Evolutionary conservation across 2,888 invertebrate species (phyloP).

Genomic region (Dione vanillae): DNA sequence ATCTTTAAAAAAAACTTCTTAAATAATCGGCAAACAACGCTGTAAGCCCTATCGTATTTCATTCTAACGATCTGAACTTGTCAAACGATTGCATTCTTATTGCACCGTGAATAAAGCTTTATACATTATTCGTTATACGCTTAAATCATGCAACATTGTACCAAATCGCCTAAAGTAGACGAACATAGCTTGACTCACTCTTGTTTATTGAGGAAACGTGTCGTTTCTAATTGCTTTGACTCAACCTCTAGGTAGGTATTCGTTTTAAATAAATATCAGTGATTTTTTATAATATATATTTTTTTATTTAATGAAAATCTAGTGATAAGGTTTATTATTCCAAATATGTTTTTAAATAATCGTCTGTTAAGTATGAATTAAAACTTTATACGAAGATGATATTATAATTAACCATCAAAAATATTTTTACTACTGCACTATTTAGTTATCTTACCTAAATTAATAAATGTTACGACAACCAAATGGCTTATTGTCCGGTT

Average conservation of each 20-base stretch:
- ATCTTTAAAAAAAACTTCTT: no score
- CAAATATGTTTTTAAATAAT: no score
- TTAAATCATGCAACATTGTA: slow-evolving; percentile 29
- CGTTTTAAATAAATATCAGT: background rate
- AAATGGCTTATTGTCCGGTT: no score
- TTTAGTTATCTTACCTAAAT: no score
- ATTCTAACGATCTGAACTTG: slow-evolving; percentile 1
- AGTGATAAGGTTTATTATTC: no score
- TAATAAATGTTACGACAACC: no score
- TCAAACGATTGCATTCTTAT: slow-evolving; percentile 19
- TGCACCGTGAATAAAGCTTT: slow-evolving; percentile 1
- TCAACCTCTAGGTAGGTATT: slow-evolving; percentile 13
- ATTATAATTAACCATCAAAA: no score
- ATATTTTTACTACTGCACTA: no score
- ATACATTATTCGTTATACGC: slow-evolving; percentile 13
- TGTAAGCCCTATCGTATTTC: slow-evolving; percentile 6
- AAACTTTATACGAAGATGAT: no score
- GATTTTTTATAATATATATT: background rate
- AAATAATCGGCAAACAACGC: background rate
- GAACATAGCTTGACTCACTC: slow-evolving; percentile 25
- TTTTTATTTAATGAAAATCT: no score
- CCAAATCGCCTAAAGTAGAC: slow-evolving; percentile 33
- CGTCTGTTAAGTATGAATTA: no score
- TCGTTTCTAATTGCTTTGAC: slow-evolving; percentile 27
- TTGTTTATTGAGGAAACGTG: slow-evolving; percentile 30